Evolutionary conservation across 2,113 vertebrate species (phyloP).

Genomic region (Oxyruncus cristatus): DNA sequence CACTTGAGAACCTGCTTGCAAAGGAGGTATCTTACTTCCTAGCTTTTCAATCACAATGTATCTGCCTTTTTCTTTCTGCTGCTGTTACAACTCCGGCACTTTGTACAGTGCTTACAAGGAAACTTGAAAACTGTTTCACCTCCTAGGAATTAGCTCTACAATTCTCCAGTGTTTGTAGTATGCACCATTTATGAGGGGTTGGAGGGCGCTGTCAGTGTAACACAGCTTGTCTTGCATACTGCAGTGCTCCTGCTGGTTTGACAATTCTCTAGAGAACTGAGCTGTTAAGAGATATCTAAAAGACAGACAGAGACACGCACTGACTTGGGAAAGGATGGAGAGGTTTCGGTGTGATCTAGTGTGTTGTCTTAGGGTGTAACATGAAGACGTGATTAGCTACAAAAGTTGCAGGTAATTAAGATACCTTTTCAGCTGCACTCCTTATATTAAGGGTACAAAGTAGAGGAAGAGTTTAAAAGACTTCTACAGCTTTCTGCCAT

Average conservation of each 20-base stretch:
- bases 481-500: background rate
- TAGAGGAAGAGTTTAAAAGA: background rate
- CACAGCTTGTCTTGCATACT: background rate
- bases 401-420: background rate
- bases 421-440: background rate
- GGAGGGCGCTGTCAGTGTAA: background rate
- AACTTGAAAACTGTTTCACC: background rate
- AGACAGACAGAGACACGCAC: background rate
- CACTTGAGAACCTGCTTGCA: background rate
- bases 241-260: background rate
- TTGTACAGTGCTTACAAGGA: background rate
- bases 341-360: background rate
- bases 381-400: background rate
- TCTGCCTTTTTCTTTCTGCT: background rate
- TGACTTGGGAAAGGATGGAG: background rate
- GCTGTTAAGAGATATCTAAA: background rate
- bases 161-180: background rate
- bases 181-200: background rate
- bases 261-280: background rate
- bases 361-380: background rate
- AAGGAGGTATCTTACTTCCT: background rate
- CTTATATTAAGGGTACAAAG: background rate
- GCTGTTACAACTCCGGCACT: background rate
- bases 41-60: background rate
- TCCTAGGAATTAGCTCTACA: background rate